These are phyloP conservation scores for Cremastinae sp. DNA, from an alignment of 2,888 invertebrate genomes.

Conservation along the genomic window DNA sequence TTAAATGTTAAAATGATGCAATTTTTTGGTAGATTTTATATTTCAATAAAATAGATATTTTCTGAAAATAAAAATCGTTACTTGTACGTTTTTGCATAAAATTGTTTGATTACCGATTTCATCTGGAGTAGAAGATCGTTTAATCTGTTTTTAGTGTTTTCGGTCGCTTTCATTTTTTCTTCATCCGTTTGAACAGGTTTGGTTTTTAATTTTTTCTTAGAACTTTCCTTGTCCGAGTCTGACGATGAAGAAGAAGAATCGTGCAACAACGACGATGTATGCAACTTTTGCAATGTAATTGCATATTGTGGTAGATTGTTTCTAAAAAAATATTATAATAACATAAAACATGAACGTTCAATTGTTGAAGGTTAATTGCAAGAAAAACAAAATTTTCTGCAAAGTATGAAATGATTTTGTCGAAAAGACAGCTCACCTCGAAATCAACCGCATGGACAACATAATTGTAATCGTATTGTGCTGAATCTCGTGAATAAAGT, in stretches of 20 bases:
- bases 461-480: conserved; percentile 19
- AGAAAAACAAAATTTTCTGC: conserved; percentile 1
- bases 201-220: conserved; percentile 10
- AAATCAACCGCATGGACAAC: conserved; percentile 54
- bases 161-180: conserved; percentile 41
- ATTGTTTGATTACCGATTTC: no score
- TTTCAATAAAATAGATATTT: no score
- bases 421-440: conserved; percentile 39
- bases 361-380: conserved; percentile 34
- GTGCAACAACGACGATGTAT: conserved; percentile 57
- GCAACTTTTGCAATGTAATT: conserved; percentile 60
- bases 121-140: no score
- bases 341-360: conserved; percentile 2
- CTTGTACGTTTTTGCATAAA: no score
- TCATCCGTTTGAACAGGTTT: conserved; percentile 26
- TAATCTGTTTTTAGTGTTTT: conserved; percentile 62
- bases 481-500: conserved; percentile 15
- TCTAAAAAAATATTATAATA: conserved; percentile 54
- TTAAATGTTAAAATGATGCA: no score
- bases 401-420: conserved; percentile 5
- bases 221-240: conserved; percentile 63
- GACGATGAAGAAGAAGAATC: conserved; percentile 64
- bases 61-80: no score
- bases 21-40: no score
- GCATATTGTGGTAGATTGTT: conserved; percentile 50